Evolutionary conservation across 30 jellyfish, hydroid and myxozoan species (phyloP).

Genomic region (Mastigias papua): DNA sequence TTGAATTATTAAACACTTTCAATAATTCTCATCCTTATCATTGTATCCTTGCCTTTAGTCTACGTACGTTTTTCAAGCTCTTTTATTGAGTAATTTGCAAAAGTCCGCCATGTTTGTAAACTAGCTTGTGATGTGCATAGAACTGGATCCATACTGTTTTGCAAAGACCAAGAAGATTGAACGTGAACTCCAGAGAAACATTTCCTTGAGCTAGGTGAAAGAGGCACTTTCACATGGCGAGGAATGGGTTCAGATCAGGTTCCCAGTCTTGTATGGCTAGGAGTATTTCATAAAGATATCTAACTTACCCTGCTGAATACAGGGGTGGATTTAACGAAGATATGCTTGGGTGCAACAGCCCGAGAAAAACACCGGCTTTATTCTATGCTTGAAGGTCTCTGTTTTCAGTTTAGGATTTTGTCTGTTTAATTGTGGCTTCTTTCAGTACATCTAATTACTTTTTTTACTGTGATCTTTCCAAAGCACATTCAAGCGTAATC

Average conservation of each 20-base stretch:
- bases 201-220: too few species aligned
- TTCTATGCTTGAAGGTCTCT: neutral
- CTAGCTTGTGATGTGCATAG: neutral
- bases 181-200: too few species aligned
- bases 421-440: neutral
- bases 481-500: neutral
- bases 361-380: neutral
- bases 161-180: too few species aligned
- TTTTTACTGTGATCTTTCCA: neutral
- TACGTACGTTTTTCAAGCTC: neutral
- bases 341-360: too few species aligned
- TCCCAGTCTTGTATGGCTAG: too few species aligned
- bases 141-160: neutral
- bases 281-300: too few species aligned
- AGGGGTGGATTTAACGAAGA: neutral
- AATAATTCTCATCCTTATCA: neutral
- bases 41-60: neutral
- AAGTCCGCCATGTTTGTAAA: neutral
- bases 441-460: neutral
- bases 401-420: neutral
- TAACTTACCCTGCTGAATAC: too few species aligned
- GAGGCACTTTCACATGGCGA: too few species aligned
- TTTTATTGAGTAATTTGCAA: neutral
- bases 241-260: too few species aligned
- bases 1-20: slow-evolving; percentile 15